Evolutionary conservation across 2,113 vertebrate species (phyloP).

Genomic region (Equus przewalskii): DNA sequence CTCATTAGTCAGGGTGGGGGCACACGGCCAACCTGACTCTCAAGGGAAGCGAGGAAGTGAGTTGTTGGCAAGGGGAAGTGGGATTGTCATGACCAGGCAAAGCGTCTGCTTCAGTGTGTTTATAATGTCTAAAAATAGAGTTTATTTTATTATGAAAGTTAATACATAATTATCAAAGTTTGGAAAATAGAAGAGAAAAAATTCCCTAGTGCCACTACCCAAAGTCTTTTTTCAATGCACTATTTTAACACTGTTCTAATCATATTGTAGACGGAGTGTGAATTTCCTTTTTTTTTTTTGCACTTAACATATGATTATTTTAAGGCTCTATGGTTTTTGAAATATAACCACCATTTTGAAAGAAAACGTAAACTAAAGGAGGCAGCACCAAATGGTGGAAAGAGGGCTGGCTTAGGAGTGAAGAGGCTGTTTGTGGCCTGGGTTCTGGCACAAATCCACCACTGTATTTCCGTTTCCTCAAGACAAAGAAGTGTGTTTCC

Average conservation of each 20-base stretch:
- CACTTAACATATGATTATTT: neutral
- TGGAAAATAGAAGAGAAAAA: neutral
- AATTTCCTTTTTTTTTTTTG: neutral
- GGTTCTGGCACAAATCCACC: neutral
- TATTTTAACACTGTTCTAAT: neutral
- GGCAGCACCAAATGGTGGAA: too few relatives aligned
- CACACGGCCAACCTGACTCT: neutral
- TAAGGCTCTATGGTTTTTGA: constrained; percentile 12
- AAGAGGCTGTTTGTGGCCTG: accelerated
- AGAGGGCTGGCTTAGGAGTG: neutral
- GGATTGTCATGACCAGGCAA: neutral
- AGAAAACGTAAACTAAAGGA: neutral
- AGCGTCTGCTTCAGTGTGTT: neutral
- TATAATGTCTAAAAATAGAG: neutral
- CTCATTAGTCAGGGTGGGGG: neutral
- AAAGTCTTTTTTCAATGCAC: neutral
- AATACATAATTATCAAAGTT: neutral
- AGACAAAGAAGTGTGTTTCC: neutral
- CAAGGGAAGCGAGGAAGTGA: neutral
- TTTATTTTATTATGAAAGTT: constrained; percentile 45
- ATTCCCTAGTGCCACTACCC: neutral
- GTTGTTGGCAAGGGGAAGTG: neutral
- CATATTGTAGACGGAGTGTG: neutral
- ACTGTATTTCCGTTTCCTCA: neutral
- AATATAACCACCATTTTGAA: constrained; percentile 2